These are phyloP conservation scores for Pasiphila rectangulata DNA, from an alignment of 2,888 invertebrate species.

Conservation along the genomic window DNA sequence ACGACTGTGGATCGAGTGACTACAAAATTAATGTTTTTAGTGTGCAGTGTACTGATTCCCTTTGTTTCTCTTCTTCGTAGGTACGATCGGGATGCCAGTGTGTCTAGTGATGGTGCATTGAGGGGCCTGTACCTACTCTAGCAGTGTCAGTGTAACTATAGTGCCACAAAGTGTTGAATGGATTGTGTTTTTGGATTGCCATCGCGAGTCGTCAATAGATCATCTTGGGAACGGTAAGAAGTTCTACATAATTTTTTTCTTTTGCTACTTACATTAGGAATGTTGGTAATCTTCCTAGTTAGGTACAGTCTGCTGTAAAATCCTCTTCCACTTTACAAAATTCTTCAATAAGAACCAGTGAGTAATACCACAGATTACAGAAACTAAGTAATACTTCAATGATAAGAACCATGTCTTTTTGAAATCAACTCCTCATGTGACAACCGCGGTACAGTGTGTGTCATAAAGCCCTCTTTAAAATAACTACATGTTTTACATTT, in stretches of 20 bases:
- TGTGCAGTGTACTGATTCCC: constrained; percentile 57
- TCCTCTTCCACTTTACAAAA: too few relatives aligned
- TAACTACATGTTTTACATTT: too few relatives aligned
- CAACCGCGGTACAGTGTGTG: too few relatives aligned
- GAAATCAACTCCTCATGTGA: too few relatives aligned
- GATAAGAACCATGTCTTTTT: too few relatives aligned
- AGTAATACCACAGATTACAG: too few relatives aligned
- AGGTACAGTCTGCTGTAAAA: too few relatives aligned
- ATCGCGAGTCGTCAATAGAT: constrained; percentile 72
- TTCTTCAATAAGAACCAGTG: too few relatives aligned
- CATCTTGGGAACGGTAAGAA: constrained; percentile 76
- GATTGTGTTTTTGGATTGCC: constrained; percentile 79
- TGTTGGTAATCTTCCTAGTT: too few relatives aligned
- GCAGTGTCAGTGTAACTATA: constrained; percentile 73
- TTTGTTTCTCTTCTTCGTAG: constrained; percentile 60
- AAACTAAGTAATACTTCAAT: too few relatives aligned
- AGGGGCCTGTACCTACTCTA: constrained; percentile 62
- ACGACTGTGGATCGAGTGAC: constrained; percentile 40
- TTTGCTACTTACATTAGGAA: too few relatives aligned
- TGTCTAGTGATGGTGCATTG: constrained; percentile 75
- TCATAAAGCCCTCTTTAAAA: too few relatives aligned
- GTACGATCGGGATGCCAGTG: constrained; percentile 67
- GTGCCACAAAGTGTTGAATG: constrained; percentile 73
- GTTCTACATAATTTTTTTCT: constrained; percentile 24
- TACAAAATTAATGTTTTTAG: constrained; percentile 55